phyloP scores from a whole-genome alignment of 2,113 vertebrate species.

The Austrofundulus limnaeus region DNA sequence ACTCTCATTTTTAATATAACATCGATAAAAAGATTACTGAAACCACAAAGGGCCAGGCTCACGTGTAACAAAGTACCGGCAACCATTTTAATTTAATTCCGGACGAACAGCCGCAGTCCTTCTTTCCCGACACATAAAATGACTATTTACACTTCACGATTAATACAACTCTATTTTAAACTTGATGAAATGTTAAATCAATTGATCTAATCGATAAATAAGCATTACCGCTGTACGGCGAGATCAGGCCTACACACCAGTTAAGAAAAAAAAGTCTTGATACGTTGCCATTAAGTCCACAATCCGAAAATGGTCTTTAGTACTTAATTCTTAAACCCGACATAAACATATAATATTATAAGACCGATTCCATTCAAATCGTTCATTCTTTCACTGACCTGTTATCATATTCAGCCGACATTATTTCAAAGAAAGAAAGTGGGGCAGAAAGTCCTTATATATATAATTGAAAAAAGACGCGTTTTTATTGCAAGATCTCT shows the following conservation, averaged over 20 bases:
- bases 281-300: background rate
- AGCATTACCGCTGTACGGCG: rapidly evolving
- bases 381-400: conserved; percentile 65
- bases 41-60: conserved; percentile 4
- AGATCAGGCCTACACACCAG: background rate
- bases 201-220: too few species aligned
- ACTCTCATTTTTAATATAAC: too few species aligned
- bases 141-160: too few species aligned
- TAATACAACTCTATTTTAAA: too few species aligned
- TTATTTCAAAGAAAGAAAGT: conserved; percentile 80
- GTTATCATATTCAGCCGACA: conserved; percentile 82
- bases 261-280: too few species aligned
- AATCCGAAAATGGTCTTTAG: too few species aligned
- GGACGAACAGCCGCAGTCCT: background rate
- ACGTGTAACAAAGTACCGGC: conserved; percentile 52
- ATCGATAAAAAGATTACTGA: too few species aligned
- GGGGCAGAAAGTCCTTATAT: conserved; percentile 77
- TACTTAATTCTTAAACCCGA: background rate
- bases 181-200: too few species aligned
- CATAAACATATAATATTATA: background rate
- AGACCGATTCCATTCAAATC: too few species aligned
- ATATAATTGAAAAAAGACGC: conserved; percentile 44
- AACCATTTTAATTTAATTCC: background rate
- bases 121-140: too few species aligned
- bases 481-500: conserved; percentile 61